Percentiles rank a stretch among this genome's conserved stretches.
Evolutionary conservation across 1,140 invertebrate species (phyloP).

Genomic region (Cydia amplana): DNA sequence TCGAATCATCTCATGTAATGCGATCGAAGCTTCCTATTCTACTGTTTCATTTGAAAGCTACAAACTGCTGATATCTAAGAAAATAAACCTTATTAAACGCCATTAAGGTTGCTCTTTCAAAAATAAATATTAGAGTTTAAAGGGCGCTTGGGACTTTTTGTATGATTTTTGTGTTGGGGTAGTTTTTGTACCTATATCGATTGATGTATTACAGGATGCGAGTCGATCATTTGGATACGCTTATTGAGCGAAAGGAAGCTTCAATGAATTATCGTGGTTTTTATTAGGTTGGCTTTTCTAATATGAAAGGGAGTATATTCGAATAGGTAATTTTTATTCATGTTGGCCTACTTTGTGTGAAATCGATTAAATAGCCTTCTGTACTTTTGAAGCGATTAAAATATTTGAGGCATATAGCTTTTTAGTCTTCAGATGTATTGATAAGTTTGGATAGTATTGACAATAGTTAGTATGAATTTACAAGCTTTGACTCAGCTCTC

Average conservation of each 20-base stretch:
- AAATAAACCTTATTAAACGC: not conserved
- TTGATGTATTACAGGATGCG: slow-evolving; percentile 19
- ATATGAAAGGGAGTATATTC: not conserved
- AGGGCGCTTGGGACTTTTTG: not conserved
- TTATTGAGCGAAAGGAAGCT: slow-evolving; percentile 1
- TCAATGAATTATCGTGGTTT: slow-evolving; percentile 15
- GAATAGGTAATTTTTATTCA: not conserved
- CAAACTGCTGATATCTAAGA: not conserved
- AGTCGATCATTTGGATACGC: slow-evolving; percentile 13
- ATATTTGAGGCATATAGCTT: not conserved
- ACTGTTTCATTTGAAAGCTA: slow-evolving; percentile 1
- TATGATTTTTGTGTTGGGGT: not conserved
- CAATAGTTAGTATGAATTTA: not conserved
- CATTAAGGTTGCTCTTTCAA: not conserved
- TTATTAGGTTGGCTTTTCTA: slow-evolving; percentile 8
- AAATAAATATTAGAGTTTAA: not conserved
- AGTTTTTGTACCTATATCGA: not conserved
- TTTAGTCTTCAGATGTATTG: not conserved
- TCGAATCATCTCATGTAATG: not conserved
- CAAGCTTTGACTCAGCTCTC: too few species aligned
- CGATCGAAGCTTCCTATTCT: slow-evolving; percentile 26
- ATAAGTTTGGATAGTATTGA: not conserved
- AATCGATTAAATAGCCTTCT: not conserved
- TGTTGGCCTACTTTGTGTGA: not conserved
- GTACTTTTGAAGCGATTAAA: not conserved